Conservation (phyloP, 2,888 invertebrate species). For the Eupithecia pulchellata region DNA sequence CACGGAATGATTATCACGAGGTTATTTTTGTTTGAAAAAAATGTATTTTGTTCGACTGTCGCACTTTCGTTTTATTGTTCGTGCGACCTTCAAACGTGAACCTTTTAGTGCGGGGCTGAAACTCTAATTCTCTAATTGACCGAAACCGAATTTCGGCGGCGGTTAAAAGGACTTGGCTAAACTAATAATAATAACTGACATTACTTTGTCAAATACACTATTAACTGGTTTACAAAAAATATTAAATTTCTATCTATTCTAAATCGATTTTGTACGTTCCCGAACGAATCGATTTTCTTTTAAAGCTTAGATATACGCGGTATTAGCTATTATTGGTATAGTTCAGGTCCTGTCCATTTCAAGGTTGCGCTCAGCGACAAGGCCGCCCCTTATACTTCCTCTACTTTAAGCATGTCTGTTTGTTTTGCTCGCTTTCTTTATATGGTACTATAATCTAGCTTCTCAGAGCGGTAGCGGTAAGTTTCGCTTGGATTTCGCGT, state of each 20-base stretch:
- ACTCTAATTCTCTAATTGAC: neutral
- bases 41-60: slow-evolving; percentile 38
- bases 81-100: slow-evolving; percentile 45
- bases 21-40: slow-evolving; percentile 50
- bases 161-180: neutral
- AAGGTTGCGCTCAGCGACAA: too few species aligned
- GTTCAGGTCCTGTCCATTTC: too few species aligned
- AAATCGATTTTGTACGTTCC: neutral
- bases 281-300: neutral
- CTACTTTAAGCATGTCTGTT: too few species aligned
- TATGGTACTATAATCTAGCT: too few species aligned
- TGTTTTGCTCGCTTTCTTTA: too few species aligned
- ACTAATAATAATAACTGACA: neutral
- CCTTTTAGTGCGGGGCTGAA: slow-evolving; percentile 26
- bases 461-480: neutral
- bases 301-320: neutral
- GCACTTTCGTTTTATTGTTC: slow-evolving; percentile 48
- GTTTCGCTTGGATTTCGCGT: neutral
- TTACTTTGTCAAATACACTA: neutral
- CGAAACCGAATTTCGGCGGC: slow-evolving; percentile 13
- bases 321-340: too few species aligned
- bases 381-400: too few species aligned
- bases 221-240: neutral
- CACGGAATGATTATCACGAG: slow-evolving; percentile 63
- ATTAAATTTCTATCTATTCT: neutral